Evolutionary conservation across 2,797 vertebrate species (phyloP).

Genomic region (Staurois parvus): DNA sequence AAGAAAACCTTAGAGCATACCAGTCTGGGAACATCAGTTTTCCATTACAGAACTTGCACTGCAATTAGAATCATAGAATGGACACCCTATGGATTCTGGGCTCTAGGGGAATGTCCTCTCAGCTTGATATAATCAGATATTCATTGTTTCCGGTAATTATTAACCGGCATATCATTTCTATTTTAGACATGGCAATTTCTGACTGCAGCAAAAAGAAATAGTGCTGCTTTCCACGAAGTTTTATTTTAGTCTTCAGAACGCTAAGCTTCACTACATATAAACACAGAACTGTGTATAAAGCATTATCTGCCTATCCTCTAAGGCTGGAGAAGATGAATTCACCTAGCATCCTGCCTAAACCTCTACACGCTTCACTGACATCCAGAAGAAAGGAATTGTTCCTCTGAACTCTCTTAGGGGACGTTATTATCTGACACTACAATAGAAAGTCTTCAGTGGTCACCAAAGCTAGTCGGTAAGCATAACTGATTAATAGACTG

Average conservation of each 20-base stretch:
- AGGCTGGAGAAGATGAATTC: constrained; percentile 22
- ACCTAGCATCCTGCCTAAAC: constrained; percentile 13
- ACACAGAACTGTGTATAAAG: neutral
- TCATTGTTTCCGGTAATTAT: too few relatives aligned
- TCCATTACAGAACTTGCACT: too few relatives aligned
- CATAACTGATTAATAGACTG: too few relatives aligned
- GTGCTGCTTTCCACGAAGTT: neutral
- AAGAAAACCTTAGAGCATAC: too few relatives aligned
- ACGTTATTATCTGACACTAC: constrained; percentile 12
- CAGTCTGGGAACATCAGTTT: too few relatives aligned
- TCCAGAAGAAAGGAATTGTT: constrained; percentile 8
- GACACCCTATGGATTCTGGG: too few relatives aligned
- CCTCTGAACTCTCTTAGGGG: neutral
- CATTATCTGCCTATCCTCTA: constrained; percentile 1
- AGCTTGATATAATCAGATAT: too few relatives aligned
- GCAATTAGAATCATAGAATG: too few relatives aligned
- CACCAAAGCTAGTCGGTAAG: too few relatives aligned
- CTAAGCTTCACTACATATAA: neutral
- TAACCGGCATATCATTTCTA: neutral
- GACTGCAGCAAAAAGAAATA: neutral
- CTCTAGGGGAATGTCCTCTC: too few relatives aligned
- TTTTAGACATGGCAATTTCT: neutral
- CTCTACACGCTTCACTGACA: constrained; percentile 17
- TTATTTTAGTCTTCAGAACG: neutral
- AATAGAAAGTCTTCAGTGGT: too few relatives aligned